Evolutionary conservation across 1,140 invertebrate species (phyloP).

Genomic region (Phthorimaea operculella): DNA sequence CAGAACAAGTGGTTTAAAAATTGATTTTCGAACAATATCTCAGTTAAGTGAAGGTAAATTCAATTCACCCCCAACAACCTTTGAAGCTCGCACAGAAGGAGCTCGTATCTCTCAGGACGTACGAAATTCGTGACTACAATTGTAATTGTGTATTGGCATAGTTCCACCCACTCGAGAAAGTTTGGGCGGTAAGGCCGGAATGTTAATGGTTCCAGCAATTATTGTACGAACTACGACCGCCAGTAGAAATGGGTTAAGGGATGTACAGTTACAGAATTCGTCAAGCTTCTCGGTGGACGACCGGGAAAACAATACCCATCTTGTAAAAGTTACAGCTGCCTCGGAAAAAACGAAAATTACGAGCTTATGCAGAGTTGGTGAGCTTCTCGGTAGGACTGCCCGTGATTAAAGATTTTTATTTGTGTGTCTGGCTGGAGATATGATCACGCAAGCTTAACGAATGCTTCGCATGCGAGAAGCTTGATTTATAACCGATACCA

Average conservation of each 20-base stretch:
- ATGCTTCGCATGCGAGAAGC: constrained; percentile 12
- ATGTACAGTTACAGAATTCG: constrained; percentile 24
- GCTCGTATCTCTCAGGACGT: background rate
- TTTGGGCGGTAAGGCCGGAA: constrained; percentile 32
- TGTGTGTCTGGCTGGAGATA: constrained; percentile 4
- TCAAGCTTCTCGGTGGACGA: background rate
- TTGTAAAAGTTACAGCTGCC: background rate
- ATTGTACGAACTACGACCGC: constrained; percentile 27
- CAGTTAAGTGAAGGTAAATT: no score
- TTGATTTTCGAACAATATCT: no score
- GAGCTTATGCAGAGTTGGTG: background rate
- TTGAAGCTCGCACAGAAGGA: no score
- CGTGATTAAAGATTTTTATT: constrained; percentile 8
- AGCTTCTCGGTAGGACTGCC: background rate
- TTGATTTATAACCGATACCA: no score
- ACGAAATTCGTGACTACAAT: constrained; percentile 25
- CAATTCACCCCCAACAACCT: no score
- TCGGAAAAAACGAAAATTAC: background rate
- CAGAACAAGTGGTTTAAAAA: no score
- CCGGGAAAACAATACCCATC: background rate
- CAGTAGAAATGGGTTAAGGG: constrained; percentile 23
- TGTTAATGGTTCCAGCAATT: constrained; percentile 44
- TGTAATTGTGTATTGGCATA: constrained; percentile 20
- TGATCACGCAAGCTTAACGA: constrained; percentile 15
- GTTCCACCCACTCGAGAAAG: constrained; percentile 32